Conservation (phyloP, 2,797 vertebrate species). For the Galaxias olidus region DNA sequence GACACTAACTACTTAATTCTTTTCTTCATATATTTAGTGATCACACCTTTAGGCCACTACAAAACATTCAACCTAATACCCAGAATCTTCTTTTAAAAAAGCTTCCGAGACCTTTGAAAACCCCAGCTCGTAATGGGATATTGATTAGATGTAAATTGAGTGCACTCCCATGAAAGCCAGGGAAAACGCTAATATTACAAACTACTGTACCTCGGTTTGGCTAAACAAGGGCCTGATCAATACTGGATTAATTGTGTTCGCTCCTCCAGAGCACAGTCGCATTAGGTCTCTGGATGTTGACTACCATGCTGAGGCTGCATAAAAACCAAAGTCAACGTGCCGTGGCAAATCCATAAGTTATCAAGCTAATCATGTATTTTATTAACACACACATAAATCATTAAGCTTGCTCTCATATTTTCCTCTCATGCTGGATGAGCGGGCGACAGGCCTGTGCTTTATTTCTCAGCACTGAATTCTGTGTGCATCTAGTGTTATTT, state of each 20-base stretch:
- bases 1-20: slow-evolving; percentile 52
- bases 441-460: slow-evolving; percentile 18
- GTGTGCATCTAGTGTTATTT: slow-evolving; percentile 1
- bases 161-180: slow-evolving; percentile 62
- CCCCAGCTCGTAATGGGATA: slow-evolving; percentile 74
- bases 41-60: slow-evolving; percentile 26
- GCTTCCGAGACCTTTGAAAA: slow-evolving; percentile 54
- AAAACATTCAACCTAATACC: slow-evolving; percentile 34
- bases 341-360: slow-evolving; percentile 24
- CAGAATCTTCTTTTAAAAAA: slow-evolving; percentile 27
- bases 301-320: slow-evolving; percentile 25
- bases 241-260: slow-evolving; percentile 75
- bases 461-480: slow-evolving; percentile 4
- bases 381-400: slow-evolving; percentile 14
- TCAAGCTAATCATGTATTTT: slow-evolving; percentile 24
- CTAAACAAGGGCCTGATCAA: slow-evolving; percentile 72
- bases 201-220: slow-evolving; percentile 52
- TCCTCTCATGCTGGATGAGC: slow-evolving; percentile 16
- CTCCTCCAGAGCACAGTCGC: slow-evolving; percentile 43
- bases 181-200: slow-evolving; percentile 73
- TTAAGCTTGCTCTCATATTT: slow-evolving; percentile 5
- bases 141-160: slow-evolving; percentile 79
- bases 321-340: slow-evolving; percentile 14
- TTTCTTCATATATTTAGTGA: slow-evolving; percentile 32
- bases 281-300: slow-evolving; percentile 43